Conservation (phyloP, 2,797 vertebrate genomes). For the Accipiter superciliosus region DNA sequence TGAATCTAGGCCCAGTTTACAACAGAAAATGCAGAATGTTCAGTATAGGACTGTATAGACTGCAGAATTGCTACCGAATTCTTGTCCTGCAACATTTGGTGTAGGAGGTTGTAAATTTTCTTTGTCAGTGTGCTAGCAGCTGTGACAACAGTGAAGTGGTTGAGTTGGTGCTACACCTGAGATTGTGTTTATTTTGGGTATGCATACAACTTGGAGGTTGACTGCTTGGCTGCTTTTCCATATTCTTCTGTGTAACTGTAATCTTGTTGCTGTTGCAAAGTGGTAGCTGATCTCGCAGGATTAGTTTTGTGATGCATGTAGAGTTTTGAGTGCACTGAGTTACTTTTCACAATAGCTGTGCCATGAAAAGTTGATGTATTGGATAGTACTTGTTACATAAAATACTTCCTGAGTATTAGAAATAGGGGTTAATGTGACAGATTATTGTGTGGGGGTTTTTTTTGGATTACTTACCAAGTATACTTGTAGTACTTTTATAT, state of each 20-base stretch:
- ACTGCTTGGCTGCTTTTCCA: not conserved
- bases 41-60: not conserved
- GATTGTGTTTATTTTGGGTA: not conserved
- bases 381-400: not conserved
- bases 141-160: not conserved
- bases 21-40: not conserved
- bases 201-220: not conserved
- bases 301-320: not conserved
- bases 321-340: not conserved
- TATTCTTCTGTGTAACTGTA: not conserved
- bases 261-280: not conserved
- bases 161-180: not conserved
- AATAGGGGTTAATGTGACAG: not conserved
- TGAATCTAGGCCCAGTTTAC: not conserved
- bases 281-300: not conserved
- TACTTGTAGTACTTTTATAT: not conserved
- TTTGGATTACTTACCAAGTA: not conserved
- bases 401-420: not conserved
- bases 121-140: not conserved
- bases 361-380: not conserved
- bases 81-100: not conserved
- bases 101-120: not conserved
- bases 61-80: not conserved
- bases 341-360: not conserved
- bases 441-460: not conserved